Percentiles rank a stretch among this genome's conserved stretches.
phyloP scores from a whole-genome alignment of 2,888 invertebrate species.

The Brachypalpus laphriformis region DNA sequence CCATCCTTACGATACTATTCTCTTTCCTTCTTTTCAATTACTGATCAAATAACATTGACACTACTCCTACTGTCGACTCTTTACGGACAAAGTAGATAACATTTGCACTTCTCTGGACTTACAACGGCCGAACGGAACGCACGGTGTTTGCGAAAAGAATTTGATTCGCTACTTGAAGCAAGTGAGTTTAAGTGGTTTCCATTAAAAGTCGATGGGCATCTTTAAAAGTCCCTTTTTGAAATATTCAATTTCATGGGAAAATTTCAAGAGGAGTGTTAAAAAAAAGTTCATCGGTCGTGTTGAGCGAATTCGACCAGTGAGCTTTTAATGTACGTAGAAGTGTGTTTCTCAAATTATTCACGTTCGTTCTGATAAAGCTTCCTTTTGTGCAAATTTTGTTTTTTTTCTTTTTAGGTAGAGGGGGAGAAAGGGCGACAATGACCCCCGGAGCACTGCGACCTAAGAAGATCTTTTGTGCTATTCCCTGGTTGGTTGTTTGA shows the following conservation, averaged over 20 bases:
- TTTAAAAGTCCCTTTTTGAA: neutral
- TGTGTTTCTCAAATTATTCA: too few relatives aligned
- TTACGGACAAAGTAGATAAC: constrained; percentile 22
- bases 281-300: neutral
- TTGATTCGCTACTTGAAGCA: constrained; percentile 33
- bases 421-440: too few relatives aligned
- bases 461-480: too few relatives aligned
- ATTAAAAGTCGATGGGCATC: neutral
- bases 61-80: constrained; percentile 9
- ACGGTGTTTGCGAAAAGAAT: constrained; percentile 39
- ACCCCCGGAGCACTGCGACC: too few relatives aligned
- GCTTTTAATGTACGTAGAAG: too few relatives aligned
- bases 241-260: constrained; percentile 4
- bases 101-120: constrained; percentile 35
- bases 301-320: too few relatives aligned
- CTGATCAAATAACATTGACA: constrained; percentile 65
- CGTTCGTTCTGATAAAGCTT: too few relatives aligned
- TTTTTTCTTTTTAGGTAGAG: too few relatives aligned
- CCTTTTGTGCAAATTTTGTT: too few relatives aligned
- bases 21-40: constrained; percentile 40
- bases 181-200: constrained; percentile 38
- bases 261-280: neutral
- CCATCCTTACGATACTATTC: neutral
- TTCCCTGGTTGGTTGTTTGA: too few relatives aligned
- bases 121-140: neutral